A percentile compares a stretch with the other conserved stretches of the same genome.
Conservation (phyloP, 2,888 invertebrate species). For the Drosophila heteroneura region DNA sequence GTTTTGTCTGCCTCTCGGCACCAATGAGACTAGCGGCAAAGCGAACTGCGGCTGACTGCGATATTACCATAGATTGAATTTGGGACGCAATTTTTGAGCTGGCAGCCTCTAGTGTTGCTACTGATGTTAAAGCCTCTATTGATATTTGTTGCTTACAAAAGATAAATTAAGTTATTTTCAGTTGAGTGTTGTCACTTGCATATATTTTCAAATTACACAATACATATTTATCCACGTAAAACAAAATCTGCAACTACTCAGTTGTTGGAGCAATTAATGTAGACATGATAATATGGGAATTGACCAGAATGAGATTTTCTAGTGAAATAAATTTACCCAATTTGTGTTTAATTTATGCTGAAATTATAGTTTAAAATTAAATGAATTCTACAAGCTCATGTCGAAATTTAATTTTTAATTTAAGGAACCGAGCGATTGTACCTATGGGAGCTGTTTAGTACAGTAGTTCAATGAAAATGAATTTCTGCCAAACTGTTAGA, state of each 20-base stretch:
- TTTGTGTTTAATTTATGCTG: too few relatives aligned
- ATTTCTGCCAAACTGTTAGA: too few relatives aligned
- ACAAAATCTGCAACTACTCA: neutral
- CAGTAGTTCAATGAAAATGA: too few relatives aligned
- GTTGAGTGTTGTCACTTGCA: neutral
- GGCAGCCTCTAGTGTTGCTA: conserved; percentile 2
- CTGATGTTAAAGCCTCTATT: neutral
- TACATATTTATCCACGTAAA: neutral
- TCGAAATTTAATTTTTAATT: too few relatives aligned
- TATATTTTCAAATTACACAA: neutral
- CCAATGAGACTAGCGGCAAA: conserved; percentile 23
- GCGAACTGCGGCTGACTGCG: conserved; percentile 36
- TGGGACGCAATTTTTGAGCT: conserved; percentile 13
- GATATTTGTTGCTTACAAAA: neutral
- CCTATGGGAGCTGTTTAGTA: too few relatives aligned
- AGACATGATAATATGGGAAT: too few relatives aligned
- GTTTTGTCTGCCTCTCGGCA: conserved; percentile 41
- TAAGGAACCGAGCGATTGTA: too few relatives aligned
- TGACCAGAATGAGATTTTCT: too few relatives aligned
- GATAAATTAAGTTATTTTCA: neutral
- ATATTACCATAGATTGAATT: conserved; percentile 45
- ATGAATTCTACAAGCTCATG: too few relatives aligned
- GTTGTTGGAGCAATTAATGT: too few relatives aligned
- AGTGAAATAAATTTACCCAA: too few relatives aligned
- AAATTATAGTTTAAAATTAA: too few relatives aligned